Evolutionary conservation across 2,888 invertebrate species (phyloP), one percentile per base, ranked within the genome.

Genomic region (Agrochola litura): DNA sequence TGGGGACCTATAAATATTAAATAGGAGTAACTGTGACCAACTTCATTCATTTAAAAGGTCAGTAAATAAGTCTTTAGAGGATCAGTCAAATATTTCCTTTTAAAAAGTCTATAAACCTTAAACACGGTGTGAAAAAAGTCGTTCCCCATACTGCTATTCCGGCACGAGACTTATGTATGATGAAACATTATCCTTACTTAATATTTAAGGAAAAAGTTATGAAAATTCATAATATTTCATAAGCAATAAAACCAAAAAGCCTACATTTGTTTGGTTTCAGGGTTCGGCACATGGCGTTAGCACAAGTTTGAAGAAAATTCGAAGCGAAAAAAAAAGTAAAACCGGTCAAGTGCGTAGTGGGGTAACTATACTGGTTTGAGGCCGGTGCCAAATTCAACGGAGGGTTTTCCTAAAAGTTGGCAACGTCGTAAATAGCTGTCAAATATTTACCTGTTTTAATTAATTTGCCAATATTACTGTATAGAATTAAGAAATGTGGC

Each of bases 191-290:
- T 16, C n/a, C 10, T 37, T n/a, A 77, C 19, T 22, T 65, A 64
- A 54, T 65, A n/a, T 16, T 19, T 77, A 12, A 46, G 43, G 52
- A 43, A 54, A 54, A 77, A 54, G 30, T 75, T 75, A 30, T 9
- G 41, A 37, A 37, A 52, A 22, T 46, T 63, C 19, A 10, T 16
- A 30, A 10, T 16, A 30, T 77, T 75, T 77, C n/a, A 6, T 77
- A 43, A 49, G 54, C 16, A 22, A 30, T 30, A 43, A n/a, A 25
- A 41, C 0, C 2, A 4, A 75, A 76, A 77, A 58, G 12, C 1
- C 49, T 43, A 37, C n/a, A 79, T 60, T 77, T 52, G 0, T 79
- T 22, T 52, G 79, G 58, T n/a, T 70, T 76, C 58, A n/a, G 41
- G 9, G 10, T 43, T 5, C 19, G n/a, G 14, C 49, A 43, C 25